A percentile compares a stretch with the other conserved stretches of the same genome.
Evolutionary conservation across 2,888 invertebrate genomes (phyloP).

Genomic region (Gymnocheta viridis): DNA sequence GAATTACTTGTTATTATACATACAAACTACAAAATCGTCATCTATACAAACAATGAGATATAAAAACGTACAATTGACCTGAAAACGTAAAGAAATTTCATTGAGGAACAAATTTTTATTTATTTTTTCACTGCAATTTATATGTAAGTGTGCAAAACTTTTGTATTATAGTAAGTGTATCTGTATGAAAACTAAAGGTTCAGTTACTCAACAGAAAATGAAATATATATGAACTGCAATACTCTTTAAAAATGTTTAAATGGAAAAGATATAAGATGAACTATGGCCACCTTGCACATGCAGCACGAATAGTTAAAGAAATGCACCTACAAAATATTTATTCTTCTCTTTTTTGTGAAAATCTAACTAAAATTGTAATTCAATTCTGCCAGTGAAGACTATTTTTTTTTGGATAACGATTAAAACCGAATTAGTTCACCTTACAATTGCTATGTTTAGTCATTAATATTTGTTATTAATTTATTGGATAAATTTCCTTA

Average conservation of each 20-base stretch:
- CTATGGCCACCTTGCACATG: slow-evolving; percentile 71
- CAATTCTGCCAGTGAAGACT: slow-evolving; percentile 10
- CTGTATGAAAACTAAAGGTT: slow-evolving; percentile 23
- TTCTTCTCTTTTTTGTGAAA: background rate
- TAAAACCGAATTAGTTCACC: slow-evolving; percentile 18
- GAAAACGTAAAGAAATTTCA: slow-evolving; percentile 66
- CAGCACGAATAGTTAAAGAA: slow-evolving; percentile 54
- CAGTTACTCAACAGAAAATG: slow-evolving; percentile 36
- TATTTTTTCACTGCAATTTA: slow-evolving; percentile 42
- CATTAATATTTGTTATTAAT: too few relatives aligned
- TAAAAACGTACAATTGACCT: slow-evolving; percentile 55
- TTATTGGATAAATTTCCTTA: too few relatives aligned
- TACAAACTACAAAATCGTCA: background rate
- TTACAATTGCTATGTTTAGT: background rate
- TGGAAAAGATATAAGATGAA: slow-evolving; percentile 67
- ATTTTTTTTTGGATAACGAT: background rate
- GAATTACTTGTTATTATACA: background rate
- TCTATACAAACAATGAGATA: slow-evolving; percentile 1
- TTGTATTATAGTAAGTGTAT: background rate
- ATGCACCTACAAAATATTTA: slow-evolving; percentile 42
- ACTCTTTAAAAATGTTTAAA: slow-evolving; percentile 30
- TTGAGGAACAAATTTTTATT: slow-evolving; percentile 52
- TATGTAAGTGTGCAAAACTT: slow-evolving; percentile 47
- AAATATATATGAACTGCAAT: background rate
- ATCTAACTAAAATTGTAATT: slow-evolving; percentile 44